Conservation (phyloP, 2,113 vertebrate genomes). For the Halcyon senegalensis region DNA sequence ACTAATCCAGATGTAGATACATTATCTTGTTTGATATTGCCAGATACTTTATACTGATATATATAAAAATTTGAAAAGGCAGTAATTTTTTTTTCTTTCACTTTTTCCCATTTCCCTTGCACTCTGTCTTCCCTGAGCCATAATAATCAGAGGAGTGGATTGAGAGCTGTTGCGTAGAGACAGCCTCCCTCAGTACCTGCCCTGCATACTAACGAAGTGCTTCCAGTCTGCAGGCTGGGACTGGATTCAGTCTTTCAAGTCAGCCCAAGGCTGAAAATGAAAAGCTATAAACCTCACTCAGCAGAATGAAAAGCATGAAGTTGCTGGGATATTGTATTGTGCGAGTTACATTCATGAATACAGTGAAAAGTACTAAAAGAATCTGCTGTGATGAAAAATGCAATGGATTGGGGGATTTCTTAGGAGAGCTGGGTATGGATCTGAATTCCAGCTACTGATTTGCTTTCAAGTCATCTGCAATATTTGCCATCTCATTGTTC, state of each 20-base stretch:
- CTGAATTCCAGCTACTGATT: slow-evolving; percentile 23
- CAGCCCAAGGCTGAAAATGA: slow-evolving; percentile 53
- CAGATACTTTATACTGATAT: neutral
- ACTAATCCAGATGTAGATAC: neutral
- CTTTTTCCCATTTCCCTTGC: neutral
- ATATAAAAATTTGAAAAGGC: neutral
- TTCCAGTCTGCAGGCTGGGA: slow-evolving; percentile 56
- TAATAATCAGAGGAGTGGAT: slow-evolving; percentile 46
- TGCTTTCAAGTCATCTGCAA: neutral
- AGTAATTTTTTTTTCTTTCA: neutral
- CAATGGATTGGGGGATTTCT: slow-evolving; percentile 5
- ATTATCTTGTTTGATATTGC: neutral
- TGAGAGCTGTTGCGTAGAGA: slow-evolving; percentile 62
- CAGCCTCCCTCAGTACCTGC: slow-evolving; percentile 52
- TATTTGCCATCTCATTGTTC: slow-evolving; percentile 37
- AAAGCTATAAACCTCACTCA: slow-evolving; percentile 61
- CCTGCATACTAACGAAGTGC: slow-evolving; percentile 54
- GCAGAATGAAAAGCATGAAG: slow-evolving; percentile 46
- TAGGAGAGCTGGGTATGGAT: neutral
- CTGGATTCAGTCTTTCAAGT: slow-evolving; percentile 41
- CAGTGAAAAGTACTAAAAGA: slow-evolving; percentile 34
- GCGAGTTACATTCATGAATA: slow-evolving; percentile 32
- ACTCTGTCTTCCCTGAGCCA: neutral
- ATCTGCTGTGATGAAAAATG: slow-evolving; percentile 29
- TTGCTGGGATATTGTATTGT: slow-evolving; percentile 19